Percentiles rank a stretch among this genome's conserved stretches.
phyloP scores from a whole-genome alignment of 2,113 vertebrate genomes.

The cattle (Bos taurus) region DNA sequence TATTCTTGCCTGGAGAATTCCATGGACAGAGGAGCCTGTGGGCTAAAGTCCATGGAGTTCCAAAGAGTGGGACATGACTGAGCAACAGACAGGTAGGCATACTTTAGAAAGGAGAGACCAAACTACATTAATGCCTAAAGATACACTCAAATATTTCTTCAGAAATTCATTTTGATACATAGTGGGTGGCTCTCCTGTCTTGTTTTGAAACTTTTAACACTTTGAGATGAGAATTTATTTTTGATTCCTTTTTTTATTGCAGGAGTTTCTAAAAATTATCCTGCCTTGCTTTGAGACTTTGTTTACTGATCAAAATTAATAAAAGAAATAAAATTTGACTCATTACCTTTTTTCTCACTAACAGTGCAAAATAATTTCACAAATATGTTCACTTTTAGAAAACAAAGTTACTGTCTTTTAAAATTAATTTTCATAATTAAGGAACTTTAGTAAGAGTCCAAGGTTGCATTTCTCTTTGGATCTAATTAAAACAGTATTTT shows the following conservation, averaged over 20 bases:
- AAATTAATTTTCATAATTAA: conserved; percentile 74
- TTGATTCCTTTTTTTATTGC: neutral
- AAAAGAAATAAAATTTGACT: neutral
- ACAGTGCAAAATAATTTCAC: conserved; percentile 50
- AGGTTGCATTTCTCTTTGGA: conserved; percentile 49
- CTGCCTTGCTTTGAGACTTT: neutral
- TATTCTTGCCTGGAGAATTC: neutral
- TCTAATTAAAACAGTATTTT: conserved; percentile 78
- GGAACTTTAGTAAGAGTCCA: conserved; percentile 60
- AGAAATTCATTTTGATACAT: neutral
- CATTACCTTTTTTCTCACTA: neutral
- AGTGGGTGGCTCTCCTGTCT: neutral
- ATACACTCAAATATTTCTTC: neutral
- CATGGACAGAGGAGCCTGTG: neutral
- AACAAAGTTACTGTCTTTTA: conserved; percentile 55
- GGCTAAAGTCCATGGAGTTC: neutral
- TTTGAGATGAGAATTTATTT: neutral
- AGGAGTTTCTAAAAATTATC: neutral
- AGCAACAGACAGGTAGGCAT: neutral
- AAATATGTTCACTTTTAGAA: conserved; percentile 50
- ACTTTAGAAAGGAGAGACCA: neutral
- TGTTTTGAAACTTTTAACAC: neutral
- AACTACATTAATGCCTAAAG: neutral
- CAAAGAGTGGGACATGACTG: neutral
- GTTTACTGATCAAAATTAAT: neutral